Evolutionary conservation across 2,797 vertebrate genomes (phyloP), one percentile per base, ranked within the genome.

Genomic region (Cyclura pinguis): DNA sequence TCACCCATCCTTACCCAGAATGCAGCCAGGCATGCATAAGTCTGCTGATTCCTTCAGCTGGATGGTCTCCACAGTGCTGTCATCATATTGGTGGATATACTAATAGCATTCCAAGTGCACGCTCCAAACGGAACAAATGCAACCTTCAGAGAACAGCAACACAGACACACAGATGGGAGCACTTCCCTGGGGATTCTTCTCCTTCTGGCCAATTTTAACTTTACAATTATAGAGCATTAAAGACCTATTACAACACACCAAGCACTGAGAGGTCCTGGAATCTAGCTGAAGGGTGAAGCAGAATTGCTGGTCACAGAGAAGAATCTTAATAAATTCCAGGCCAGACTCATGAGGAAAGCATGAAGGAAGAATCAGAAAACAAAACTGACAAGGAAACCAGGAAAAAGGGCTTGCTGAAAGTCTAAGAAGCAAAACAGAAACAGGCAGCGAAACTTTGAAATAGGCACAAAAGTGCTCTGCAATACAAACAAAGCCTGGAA

Each of bases 21-120:
- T 27, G 47, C 13, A 42, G 72, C 12, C 2, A 59, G 52, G 24
- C 8, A 57, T 55, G 47, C 18, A n/a, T 16, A 35, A 5, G 32
- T 2, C 62, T 47, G 13, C 14, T 35, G 50, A 85, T 27, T 59
- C 42, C 42, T 24, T 57, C 9, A 10, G 9, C 62, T 52, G 59
- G 64, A 80, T 52, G 67, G 22, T 50, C 13, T 42, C 42, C 42
- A 42, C 0, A 42, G 24, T 27, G 13, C 9, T 93, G 67, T 91
- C 86, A 78, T 91, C 73, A 0, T 3, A 1, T 76, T 50, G 14
- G 4, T 57, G 76, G 35, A 35, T 69, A 59, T 3, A 0, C 88
- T 94, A 95, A 95, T 93, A 93, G 94, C 93, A 87, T 2, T 0
- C 62, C 10, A 0, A 1, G 76, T 80, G 87, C 89, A 88, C 95